Evolutionary conservation across 2,113 vertebrate genomes (phyloP), one percentile per base, ranked within the genome.

Genomic region (Nothocercus julius): DNA sequence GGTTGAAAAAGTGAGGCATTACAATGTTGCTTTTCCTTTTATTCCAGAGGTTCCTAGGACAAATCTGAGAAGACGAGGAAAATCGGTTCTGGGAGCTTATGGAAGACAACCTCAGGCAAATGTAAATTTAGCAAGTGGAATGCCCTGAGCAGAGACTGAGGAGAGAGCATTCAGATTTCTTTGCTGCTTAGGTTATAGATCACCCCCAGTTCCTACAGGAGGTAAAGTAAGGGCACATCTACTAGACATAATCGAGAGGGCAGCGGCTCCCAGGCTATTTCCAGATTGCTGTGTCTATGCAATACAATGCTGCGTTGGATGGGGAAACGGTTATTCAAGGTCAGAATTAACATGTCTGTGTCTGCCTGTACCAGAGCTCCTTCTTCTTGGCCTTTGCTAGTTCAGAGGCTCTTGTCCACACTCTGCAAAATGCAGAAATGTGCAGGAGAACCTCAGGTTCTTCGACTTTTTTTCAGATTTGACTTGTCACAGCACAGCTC

Each of bases 1-100:
- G 59, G 22, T 64, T 68, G 28, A 74, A 74, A 87, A 25, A 58
- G 4, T 36, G 49, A 81, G 38, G 58, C 51, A 38, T 8, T 61
- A 14, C 20, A 40, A 69, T 62, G 12, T 45, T 69, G 38, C 30
- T 18, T 85, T 87, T 85, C 61, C 15, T 77, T 81, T 87, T 67
- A 38, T 30, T 77, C 36, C 12, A 81, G 44, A 59, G 19, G 22
- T 68, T 84, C 25, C 22, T 3, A 73, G 59, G 13, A 69, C 9
- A 3, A 0, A 0, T 4, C 0, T 24, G 38, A 73, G 30, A 73
- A 81, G n/a, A 69, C 21, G 27, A 61, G 24, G 47, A 68, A 86
- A 87, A 54, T 32, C 12, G 70, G 58, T 40, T 47, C 68, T 40
- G 4, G 13, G 67, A n/a, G 56, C 47, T 78, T 62, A 21, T 81